Conservation (phyloP, 2,113 vertebrate genomes). For the Erpornis zantholeuca region DNA sequence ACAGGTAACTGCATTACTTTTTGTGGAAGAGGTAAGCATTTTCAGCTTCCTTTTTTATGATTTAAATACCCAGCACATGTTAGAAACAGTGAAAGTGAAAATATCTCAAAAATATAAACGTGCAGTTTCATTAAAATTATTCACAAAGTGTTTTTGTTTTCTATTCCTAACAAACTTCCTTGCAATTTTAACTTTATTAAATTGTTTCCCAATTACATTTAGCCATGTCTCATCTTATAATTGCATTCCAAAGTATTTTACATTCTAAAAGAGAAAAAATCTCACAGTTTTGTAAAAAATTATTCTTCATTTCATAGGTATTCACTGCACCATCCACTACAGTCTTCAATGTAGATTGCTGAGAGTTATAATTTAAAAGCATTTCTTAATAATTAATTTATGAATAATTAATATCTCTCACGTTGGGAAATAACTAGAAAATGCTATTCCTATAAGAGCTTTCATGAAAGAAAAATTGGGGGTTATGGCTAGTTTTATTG, state of each 20-base stretch:
- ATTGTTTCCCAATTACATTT: not conserved
- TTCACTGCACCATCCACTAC: not conserved
- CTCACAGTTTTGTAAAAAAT: not conserved
- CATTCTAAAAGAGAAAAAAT: not conserved
- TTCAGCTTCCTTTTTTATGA: not conserved
- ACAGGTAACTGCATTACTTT: not conserved
- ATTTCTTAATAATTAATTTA: conserved; percentile 28
- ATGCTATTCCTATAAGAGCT: not conserved
- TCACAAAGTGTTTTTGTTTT: not conserved
- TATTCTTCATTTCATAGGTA: not conserved
- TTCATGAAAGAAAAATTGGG: not conserved
- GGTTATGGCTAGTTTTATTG: not conserved
- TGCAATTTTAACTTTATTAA: not conserved
- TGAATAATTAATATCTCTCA: not conserved
- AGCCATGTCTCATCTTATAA: not conserved
- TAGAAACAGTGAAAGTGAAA: not conserved
- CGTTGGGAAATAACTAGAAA: not conserved
- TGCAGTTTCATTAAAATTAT: not conserved
- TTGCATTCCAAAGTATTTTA: not conserved
- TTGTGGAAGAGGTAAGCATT: not conserved
- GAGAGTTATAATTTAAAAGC: not conserved
- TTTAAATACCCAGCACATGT: not conserved
- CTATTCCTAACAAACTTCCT: not conserved
- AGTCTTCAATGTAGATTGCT: not conserved
- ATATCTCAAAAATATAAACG: not conserved